A percentile compares a stretch with the other conserved stretches of the same genome.
Evolutionary conservation across 2,797 vertebrate genomes (phyloP).

Genomic region (Halcyon leucocephala): DNA sequence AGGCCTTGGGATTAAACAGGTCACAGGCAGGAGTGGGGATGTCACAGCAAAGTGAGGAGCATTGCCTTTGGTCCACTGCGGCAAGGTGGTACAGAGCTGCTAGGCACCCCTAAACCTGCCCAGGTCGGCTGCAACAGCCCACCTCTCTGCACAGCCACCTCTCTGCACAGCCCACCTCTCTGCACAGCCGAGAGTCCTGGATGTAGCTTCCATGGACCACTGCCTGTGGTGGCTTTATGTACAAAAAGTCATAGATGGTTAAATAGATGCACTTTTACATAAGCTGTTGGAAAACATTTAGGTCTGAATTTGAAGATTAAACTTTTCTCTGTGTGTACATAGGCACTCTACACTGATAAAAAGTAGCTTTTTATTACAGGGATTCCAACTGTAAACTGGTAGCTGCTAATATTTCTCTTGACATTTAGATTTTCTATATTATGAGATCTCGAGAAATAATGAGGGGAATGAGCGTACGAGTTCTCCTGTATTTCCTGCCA

Average conservation of each 20-base stretch:
- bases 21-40: neutral
- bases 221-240: neutral
- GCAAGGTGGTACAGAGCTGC: neutral
- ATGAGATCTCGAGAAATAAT: constrained; percentile 41
- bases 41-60: neutral
- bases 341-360: neutral
- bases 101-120: neutral
- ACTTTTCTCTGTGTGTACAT: constrained; percentile 32
- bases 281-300: constrained; percentile 49
- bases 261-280: neutral
- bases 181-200: neutral
- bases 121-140: neutral
- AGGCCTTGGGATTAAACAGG: neutral
- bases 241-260: neutral
- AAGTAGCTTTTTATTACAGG: constrained; percentile 39
- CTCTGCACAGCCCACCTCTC: neutral
- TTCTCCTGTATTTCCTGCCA: constrained; percentile 54
- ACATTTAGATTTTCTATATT: constrained; percentile 60
- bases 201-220: neutral
- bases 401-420: constrained; percentile 46
- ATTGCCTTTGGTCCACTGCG: fast-evolving
- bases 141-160: neutral
- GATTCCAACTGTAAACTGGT: constrained; percentile 52
- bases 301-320: constrained; percentile 36
- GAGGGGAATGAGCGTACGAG: neutral